phyloP scores from a whole-genome alignment of 2,888 invertebrate genomes.

The Cephonodes hylas region DNA sequence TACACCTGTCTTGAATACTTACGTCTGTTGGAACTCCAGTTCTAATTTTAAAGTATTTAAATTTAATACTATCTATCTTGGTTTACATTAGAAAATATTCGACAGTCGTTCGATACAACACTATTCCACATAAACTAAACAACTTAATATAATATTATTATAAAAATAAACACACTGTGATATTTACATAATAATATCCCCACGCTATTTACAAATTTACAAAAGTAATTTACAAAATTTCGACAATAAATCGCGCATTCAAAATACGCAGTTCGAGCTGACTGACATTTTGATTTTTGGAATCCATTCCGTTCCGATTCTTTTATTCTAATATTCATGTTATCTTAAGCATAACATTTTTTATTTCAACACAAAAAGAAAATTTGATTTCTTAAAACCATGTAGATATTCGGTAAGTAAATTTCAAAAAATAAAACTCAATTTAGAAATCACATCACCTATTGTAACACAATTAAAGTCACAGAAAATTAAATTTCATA shows the following conservation, averaged over 20 bases:
- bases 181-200: constrained; percentile 28
- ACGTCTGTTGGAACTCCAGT: constrained; percentile 46
- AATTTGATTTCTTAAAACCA: too few relatives aligned
- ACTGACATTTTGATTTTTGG: constrained; percentile 11
- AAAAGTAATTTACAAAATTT: constrained; percentile 35
- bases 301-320: not conserved
- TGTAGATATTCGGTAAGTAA: too few relatives aligned
- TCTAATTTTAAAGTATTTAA: constrained; percentile 20
- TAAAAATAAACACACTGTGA: constrained; percentile 22
- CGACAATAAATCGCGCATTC: constrained; percentile 40
- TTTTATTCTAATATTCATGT: not conserved
- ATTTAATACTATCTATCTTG: constrained; percentile 31
- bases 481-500: too few relatives aligned
- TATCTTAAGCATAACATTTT: not conserved
- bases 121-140: constrained; percentile 11
- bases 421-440: too few relatives aligned
- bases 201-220: constrained; percentile 41
- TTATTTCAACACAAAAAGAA: too few relatives aligned
- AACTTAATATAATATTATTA: constrained; percentile 5
- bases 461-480: too few relatives aligned
- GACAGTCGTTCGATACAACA: constrained; percentile 14
- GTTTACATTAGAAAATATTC: constrained; percentile 4
- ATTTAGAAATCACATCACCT: too few relatives aligned
- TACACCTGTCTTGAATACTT: constrained; percentile 36
- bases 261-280: constrained; percentile 63